A percentile compares a stretch with the other conserved stretches of the same genome.
Evolutionary conservation across 2,113 vertebrate species (phyloP).

Genomic region (Pandion haliaetus): DNA sequence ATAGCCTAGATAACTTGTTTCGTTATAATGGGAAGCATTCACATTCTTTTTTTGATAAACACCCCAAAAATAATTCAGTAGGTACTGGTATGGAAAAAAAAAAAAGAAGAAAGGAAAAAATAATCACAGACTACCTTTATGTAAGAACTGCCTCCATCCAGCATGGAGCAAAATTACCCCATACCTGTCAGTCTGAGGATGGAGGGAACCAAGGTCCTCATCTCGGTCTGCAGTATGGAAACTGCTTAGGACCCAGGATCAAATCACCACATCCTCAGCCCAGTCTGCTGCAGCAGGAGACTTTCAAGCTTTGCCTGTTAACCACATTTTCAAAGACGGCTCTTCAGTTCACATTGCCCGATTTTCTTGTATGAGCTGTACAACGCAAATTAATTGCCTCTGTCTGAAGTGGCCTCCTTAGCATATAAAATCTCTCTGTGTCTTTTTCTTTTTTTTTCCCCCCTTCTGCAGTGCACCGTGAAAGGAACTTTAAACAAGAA

Average conservation of each 20-base stretch:
- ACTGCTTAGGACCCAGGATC: background rate
- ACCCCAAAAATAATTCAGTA: background rate
- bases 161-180: background rate
- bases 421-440: background rate
- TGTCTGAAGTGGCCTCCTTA: constrained; percentile 6
- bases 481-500: background rate
- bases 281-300: background rate
- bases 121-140: background rate
- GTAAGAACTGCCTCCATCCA: background rate
- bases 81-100: background rate
- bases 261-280: background rate
- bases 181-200: background rate
- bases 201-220: background rate
- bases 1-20: background rate
- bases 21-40: background rate
- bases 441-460: background rate
- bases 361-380: background rate
- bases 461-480: background rate
- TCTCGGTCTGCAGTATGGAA: background rate
- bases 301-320: background rate
- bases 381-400: background rate
- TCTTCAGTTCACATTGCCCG: background rate
- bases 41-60: background rate
- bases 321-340: background rate
- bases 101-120: background rate